Percentiles rank a stretch among this genome's conserved stretches.
Conservation (phyloP, 2,797 vertebrate genomes). For the Lycodopsis pacificus region DNA sequence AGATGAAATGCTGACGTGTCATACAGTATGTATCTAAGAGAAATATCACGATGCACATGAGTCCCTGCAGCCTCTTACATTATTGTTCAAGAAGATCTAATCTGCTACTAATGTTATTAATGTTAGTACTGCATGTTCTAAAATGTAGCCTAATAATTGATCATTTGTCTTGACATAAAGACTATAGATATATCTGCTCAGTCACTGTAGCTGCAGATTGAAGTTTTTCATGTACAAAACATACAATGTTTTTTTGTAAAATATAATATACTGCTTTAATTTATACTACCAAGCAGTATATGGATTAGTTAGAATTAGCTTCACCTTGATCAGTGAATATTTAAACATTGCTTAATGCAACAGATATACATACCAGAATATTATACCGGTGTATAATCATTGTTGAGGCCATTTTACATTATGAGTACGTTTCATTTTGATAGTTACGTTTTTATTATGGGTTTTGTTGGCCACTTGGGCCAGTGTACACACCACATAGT, state of each 20-base stretch:
- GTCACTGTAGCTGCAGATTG: neutral
- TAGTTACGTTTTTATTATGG: neutral
- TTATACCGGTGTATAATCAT: neutral
- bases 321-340: no score
- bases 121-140: neutral
- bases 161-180: neutral
- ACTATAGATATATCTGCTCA: neutral
- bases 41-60: constrained; percentile 10
- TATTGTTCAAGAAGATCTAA: neutral
- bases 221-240: neutral
- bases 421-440: neutral
- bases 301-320: no score
- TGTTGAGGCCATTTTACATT: neutral
- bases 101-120: constrained; percentile 3
- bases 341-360: no score
- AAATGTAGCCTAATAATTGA: neutral
- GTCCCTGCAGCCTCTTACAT: constrained; percentile 7
- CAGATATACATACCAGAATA: no score
- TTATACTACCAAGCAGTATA: neutral
- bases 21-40: constrained; percentile 28
- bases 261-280: neutral
- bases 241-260: neutral
- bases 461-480: neutral
- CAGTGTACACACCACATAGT: neutral
- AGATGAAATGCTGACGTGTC: constrained; percentile 65